These are phyloP conservation scores for Actinernus sp. DNA, from an alignment of 92 coral and sea anemone species.

Conservation along the genomic window DNA sequence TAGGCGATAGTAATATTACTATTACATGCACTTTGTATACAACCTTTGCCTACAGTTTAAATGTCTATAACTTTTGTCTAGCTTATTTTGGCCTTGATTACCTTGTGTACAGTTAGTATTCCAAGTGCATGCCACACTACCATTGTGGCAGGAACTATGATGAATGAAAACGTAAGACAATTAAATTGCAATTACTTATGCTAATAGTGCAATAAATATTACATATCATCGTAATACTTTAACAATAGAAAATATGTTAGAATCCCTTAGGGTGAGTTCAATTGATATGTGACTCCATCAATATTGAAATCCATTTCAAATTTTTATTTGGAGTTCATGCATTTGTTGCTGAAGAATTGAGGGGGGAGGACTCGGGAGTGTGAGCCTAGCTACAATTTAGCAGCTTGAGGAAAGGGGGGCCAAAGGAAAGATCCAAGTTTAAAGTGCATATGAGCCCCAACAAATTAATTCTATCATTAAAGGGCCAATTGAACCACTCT, in stretches of 20 bases:
- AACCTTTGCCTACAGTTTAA: too few species aligned
- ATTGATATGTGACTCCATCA: neutral
- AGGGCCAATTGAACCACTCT: too few species aligned
- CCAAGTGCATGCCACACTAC: constrained; percentile 35
- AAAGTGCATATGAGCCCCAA: too few species aligned
- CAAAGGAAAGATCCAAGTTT: too few species aligned
- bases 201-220: neutral
- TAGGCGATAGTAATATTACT: too few species aligned
- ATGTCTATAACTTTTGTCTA: too few species aligned
- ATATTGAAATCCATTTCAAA: neutral
- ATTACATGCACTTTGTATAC: too few species aligned
- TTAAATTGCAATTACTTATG: neutral
- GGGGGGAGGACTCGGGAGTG: too few species aligned
- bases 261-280: neutral
- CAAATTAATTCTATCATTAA: too few species aligned
- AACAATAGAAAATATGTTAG: neutral
- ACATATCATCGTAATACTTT: neutral
- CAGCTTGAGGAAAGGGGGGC: too few species aligned
- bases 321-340: neutral
- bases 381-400: too few species aligned
- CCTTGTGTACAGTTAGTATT: constrained; percentile 57
- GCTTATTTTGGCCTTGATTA: too few species aligned
- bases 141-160: constrained; percentile 62
- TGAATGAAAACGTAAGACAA: neutral
- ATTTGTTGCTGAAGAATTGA: neutral